A percentile compares a stretch with the other conserved stretches of the same genome.
These are phyloP conservation scores for Folsomia manolachei DNA, from an alignment of 2,888 invertebrate species.

Conservation along the genomic window DNA sequence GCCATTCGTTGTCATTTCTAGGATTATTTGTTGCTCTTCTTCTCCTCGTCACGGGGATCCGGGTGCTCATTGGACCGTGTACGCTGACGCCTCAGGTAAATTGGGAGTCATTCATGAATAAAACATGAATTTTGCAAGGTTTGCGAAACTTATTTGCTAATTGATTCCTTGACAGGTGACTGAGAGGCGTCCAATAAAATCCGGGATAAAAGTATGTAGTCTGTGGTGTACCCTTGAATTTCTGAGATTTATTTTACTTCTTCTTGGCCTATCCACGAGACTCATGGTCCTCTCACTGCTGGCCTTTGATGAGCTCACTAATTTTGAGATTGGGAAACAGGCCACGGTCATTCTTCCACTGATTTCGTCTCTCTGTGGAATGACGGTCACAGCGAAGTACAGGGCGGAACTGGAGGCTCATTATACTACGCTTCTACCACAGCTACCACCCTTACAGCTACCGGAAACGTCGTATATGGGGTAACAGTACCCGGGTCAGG, in stretches of 20 bases:
- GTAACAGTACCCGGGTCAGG: neutral
- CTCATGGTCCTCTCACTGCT: conserved; percentile 3
- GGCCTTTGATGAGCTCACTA: neutral
- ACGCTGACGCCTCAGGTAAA: neutral
- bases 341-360: neutral
- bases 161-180: neutral
- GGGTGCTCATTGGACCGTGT: neutral
- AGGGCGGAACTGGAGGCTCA: neutral
- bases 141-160: neutral
- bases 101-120: too few relatives aligned
- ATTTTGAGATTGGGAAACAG: neutral
- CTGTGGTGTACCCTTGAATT: neutral
- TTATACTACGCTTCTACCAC: neutral
- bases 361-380: neutral
- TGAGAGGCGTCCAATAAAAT: neutral
- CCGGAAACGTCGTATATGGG: neutral
- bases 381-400: neutral
- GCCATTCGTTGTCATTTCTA: neutral
- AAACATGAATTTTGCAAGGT: too few relatives aligned
- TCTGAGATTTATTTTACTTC: neutral
- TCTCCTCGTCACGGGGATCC: neutral
- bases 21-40: neutral
- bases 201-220: neutral
- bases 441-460: neutral
- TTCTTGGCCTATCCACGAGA: conserved; percentile 3